These are phyloP conservation scores for Lampropteryx suffumata DNA, from an alignment of 2,888 invertebrate species.

Conservation along the genomic window DNA sequence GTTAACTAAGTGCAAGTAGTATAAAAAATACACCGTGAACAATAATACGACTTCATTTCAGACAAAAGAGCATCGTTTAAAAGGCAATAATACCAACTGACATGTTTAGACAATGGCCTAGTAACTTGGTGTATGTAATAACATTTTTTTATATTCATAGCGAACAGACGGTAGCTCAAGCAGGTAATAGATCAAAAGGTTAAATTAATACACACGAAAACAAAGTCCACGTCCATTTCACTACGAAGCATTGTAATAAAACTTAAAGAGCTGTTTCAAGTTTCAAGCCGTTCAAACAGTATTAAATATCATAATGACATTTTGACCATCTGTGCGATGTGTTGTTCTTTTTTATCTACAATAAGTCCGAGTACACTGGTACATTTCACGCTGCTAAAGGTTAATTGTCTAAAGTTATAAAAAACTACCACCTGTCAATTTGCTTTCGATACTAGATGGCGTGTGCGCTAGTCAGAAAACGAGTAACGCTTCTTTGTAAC, in stretches of 20 bases:
- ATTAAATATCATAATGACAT: constrained; percentile 28
- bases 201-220: constrained; percentile 13
- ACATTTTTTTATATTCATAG: constrained; percentile 8
- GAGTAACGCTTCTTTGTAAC: constrained; percentile 31
- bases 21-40: constrained; percentile 3
- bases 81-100: constrained; percentile 9
- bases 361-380: constrained; percentile 28
- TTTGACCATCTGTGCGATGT: constrained; percentile 28
- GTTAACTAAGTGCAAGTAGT: too few species aligned
- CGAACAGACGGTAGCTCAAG: background rate
- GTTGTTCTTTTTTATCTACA: constrained; percentile 15
- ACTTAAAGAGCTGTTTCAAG: constrained; percentile 21
- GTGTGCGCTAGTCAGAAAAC: constrained; percentile 29
- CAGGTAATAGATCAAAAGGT: constrained; percentile 21
- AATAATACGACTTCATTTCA: background rate
- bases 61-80: background rate
- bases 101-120: constrained; percentile 6
- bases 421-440: constrained; percentile 47
- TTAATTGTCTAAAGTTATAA: constrained; percentile 42
- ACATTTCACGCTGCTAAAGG: constrained; percentile 43
- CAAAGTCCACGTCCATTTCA: background rate
- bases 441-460: constrained; percentile 40
- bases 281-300: constrained; percentile 15
- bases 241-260: background rate
- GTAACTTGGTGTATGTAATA: background rate